Evolutionary conservation across 2,888 invertebrate species (phyloP).

Genomic region (Rotaria socialis): DNA sequence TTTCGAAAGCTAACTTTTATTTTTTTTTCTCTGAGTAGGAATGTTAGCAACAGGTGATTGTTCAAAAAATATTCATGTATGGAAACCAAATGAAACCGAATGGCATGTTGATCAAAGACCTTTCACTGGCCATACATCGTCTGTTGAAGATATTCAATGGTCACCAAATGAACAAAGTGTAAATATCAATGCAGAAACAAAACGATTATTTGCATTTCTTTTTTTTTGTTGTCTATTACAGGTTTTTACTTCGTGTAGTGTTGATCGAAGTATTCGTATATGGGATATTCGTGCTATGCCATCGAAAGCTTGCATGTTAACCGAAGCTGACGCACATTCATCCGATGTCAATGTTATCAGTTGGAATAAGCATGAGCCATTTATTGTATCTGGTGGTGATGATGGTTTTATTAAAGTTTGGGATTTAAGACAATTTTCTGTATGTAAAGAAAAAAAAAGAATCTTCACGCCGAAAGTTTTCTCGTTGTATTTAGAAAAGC

Average conservation of each 20-base stretch:
- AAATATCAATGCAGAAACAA: neutral
- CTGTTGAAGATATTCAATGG: slow-evolving; percentile 98
- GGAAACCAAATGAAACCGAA: slow-evolving; percentile 67
- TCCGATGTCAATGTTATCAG: slow-evolving; percentile 93
- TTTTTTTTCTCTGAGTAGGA: slow-evolving; percentile 61
- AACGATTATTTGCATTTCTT: neutral
- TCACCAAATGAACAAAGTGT: slow-evolving; percentile 83
- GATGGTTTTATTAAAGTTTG: slow-evolving; percentile 88
- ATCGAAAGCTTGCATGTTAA: slow-evolving; percentile 82
- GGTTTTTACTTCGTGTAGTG: slow-evolving; percentile 63
- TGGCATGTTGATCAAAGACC: slow-evolving; percentile 90
- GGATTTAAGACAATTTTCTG: slow-evolving; percentile 82
- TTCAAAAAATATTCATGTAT: slow-evolving; percentile 83
- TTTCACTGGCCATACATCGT: slow-evolving; percentile 77
- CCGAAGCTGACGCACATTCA: slow-evolving; percentile 77
- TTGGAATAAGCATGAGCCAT: slow-evolving; percentile 83
- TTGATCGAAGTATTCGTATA: slow-evolving; percentile 71
- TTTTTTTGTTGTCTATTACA: slow-evolving; percentile 47
- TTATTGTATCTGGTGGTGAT: slow-evolving; percentile 89
- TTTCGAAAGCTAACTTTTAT: neutral
- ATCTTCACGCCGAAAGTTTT: neutral
- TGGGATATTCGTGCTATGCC: slow-evolving; percentile 88
- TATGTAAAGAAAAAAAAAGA: slow-evolving; percentile 51
- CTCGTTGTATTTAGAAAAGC: slow-evolving; percentile 58
- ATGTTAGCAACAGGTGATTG: slow-evolving; percentile 87